Base-by-base conservation (phyloP, 2,113 vertebrate species). In the Balaeniceps rex region DNA sequence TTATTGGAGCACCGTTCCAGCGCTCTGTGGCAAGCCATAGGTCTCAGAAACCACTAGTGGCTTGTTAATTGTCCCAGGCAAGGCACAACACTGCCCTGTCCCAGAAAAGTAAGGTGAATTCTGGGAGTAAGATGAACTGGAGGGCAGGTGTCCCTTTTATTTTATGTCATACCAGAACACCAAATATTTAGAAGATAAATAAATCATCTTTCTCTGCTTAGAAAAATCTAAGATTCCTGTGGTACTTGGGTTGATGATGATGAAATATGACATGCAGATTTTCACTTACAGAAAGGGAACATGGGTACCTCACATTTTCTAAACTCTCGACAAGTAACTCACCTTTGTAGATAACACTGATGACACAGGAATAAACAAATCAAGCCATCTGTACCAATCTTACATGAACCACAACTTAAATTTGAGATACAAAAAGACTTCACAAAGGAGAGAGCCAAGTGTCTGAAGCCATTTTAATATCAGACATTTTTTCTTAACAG, bases 11-110 rank as follows among this genome's bases (percentile, higher is more conserved):
- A 88, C 65, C 2, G 5, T 19, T 66, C 33, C 33, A 36, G 34
- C 0, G 0, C 15, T 25, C 52, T 31, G 25, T 19, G 12, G 34
- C 24, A 57, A 40, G 29, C 0, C 7, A 0, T 0, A 36, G 11
- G 33, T 63, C 69, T 81, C 87, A 61, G 24, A 88, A 92, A 84
- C 44, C 38, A 86, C 14, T 12, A 64, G 13, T 29, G 42, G 42
- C 52, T 90, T 0, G 0, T 46, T 64, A 66, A 70, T 33, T 78
- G 72, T 91, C 34, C 28, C 74, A 79, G 21, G 26, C 49, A 78
- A 52, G 68, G 24, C 19, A 75, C 26, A 61, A 24, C 4, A 16
- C 7, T 58, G 8, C 19, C 25, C 38, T 28, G 40, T 61, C n/a
- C 60, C 65, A 83, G 33, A 29, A 85, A 86, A 94, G 18, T 40